These are phyloP conservation scores for Ptychoptera contaminata DNA, from an alignment of 2,888 invertebrate species.

Conservation along the genomic window DNA sequence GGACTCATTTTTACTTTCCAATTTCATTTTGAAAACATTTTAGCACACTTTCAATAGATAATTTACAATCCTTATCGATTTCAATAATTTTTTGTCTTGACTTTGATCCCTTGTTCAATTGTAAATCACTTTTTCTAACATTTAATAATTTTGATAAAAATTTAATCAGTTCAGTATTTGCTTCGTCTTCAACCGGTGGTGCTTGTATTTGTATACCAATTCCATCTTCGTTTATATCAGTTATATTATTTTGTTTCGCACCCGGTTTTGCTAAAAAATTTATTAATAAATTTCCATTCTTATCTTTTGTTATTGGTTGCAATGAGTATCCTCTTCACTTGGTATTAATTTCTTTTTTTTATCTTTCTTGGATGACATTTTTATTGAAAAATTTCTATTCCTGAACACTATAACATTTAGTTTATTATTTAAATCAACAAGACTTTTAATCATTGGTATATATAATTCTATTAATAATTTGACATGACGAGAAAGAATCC, in stretches of 20 bases:
- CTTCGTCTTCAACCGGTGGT: slow-evolving; percentile 68
- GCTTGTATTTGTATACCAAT: slow-evolving; percentile 64
- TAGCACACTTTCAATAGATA: slow-evolving; percentile 31
- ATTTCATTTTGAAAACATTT: slow-evolving; percentile 29
- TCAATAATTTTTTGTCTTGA: slow-evolving; percentile 40
- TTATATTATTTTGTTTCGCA: slow-evolving; percentile 51
- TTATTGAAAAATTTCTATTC: background rate
- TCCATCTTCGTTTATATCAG: slow-evolving; percentile 43
- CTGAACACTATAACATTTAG: background rate
- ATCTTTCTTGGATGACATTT: slow-evolving; percentile 1
- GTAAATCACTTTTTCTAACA: slow-evolving; percentile 51
- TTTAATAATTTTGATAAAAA: slow-evolving; percentile 52
- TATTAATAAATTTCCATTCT: slow-evolving; percentile 43
- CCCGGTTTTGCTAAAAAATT: slow-evolving; percentile 59
- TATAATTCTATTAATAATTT: no score
- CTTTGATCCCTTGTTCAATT: slow-evolving; percentile 44
- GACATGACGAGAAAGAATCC: no score
- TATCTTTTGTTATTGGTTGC: slow-evolving; percentile 31
- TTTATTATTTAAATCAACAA: no score
- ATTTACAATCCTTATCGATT: slow-evolving; percentile 28
- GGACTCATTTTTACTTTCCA: slow-evolving; percentile 12
- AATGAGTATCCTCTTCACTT: slow-evolving; percentile 7
- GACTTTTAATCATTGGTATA: no score
- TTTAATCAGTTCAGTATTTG: slow-evolving; percentile 59
- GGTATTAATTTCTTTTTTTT: background rate